These are phyloP conservation scores for Actenoides hombroni DNA, from an alignment of 2,113 vertebrate genomes.

Conservation along the genomic window DNA sequence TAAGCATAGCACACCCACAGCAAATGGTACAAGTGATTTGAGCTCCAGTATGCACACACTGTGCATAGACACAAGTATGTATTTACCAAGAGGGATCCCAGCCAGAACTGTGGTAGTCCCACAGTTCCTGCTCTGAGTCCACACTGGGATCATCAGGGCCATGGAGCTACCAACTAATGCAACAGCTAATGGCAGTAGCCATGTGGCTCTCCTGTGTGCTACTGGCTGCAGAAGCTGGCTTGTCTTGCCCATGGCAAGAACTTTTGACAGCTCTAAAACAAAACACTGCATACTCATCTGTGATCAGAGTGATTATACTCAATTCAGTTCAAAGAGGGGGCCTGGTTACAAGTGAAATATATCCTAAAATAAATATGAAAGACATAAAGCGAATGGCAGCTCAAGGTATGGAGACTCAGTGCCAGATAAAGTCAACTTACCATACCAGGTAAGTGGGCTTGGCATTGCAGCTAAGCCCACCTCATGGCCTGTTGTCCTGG, in stretches of 20 bases:
- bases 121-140: neutral
- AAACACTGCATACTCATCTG: neutral
- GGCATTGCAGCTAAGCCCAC: neutral
- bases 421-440: neutral
- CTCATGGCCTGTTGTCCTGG: neutral
- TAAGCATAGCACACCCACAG: neutral
- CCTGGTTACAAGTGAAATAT: neutral
- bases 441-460: neutral
- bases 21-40: accelerated
- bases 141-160: neutral
- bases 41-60: neutral
- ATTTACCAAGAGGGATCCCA: neutral
- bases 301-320: neutral
- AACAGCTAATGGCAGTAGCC: neutral
- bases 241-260: neutral
- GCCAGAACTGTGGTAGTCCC: neutral
- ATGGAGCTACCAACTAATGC: accelerated
- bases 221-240: neutral
- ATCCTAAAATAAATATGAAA: neutral
- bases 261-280: neutral
- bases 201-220: neutral
- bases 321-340: neutral
- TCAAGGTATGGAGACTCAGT: neutral
- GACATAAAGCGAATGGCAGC: neutral
- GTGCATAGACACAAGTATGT: accelerated